Evolutionary conservation across 2,888 invertebrate species (phyloP), one percentile per base, ranked within the genome.

Genomic region (Eumerus sabulonum): DNA sequence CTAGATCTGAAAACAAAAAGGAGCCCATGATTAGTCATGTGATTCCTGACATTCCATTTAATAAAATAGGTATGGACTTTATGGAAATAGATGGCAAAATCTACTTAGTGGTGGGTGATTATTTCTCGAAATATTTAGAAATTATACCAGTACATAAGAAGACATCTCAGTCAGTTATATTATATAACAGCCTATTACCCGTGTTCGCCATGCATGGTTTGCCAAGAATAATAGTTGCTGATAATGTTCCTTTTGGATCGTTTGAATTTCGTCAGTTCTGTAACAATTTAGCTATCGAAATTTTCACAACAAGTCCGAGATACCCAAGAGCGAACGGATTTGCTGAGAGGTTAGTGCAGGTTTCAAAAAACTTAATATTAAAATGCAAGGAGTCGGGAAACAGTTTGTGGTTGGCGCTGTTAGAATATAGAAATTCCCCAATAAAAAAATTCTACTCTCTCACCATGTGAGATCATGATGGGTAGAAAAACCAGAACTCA

Each of bases 121-220:
- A 44, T 47, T 66, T 40, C 38, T 66, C 66, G 7, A 66, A 66
- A 3, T 66, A 45, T 54, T 38, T 64, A 11, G 53, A 53, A 35
- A n/a, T 50, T 16, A 51, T 40, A 35, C 35, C 27, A 40, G 16
- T 63, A 13, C 3, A 5, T 51, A 42, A 42, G 14, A 64, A 53
- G 35, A 51, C 64, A 1, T 51, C 53, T 36, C 12, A 14, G 12
- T 17, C 51, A 42, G 45, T 64, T 3, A 51, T 7, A 1, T n/a
- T n/a, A n/a, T n/a, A n/a, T n/a, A 19, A 18, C 16, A 18, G 27
- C 5, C n/a, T 40, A 40, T n/a, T n/a, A 40, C 12, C 40, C n/a
- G n/a, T 40, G 13, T 40, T 14, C 16, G 13, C 14, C 13, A 44
- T n/a, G 13, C 13, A 44, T 13, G 44, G 44, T 44, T 14, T 13